Evolutionary conservation across 1,140 invertebrate species (phyloP).

Genomic region (Ridgeia piscesae): DNA sequence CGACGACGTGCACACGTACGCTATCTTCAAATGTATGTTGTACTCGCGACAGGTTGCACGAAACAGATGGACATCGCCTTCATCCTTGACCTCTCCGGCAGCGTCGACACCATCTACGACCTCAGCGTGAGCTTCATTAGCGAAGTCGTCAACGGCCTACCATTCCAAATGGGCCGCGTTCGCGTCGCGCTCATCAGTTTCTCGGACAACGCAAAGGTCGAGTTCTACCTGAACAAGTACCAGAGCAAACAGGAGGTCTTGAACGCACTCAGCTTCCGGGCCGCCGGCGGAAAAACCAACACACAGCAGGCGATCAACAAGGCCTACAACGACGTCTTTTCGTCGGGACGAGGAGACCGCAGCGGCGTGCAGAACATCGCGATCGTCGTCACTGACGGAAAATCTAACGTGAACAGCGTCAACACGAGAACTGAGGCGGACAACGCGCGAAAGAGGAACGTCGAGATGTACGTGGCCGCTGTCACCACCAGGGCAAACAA

Average conservation of each 20-base stretch:
- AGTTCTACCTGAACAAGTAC: constrained; percentile 25
- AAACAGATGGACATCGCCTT: constrained; percentile 19
- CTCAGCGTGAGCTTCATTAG: constrained; percentile 5
- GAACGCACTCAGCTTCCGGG: constrained; percentile 14
- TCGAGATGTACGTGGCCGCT: constrained; percentile 31
- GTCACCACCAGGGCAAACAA: constrained; percentile 14
- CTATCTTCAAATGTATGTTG: not conserved
- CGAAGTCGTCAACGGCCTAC: not conserved
- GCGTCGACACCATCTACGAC: not conserved
- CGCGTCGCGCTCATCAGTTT: constrained; percentile 20
- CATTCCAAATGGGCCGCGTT: not conserved
- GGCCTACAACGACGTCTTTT: constrained; percentile 15
- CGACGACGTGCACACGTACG: not conserved
- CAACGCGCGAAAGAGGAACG: not conserved
- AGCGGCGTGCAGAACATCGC: constrained; percentile 31
- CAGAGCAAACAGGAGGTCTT: not conserved
- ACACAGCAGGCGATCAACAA: constrained; percentile 8
- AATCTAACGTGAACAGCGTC: constrained; percentile 37
- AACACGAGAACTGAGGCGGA: constrained; percentile 22
- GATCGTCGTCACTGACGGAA: constrained; percentile 39
- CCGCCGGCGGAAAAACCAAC: not conserved
- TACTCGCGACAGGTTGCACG: constrained; percentile 12
- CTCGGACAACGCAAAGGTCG: constrained; percentile 4
- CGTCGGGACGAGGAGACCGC: constrained; percentile 10
- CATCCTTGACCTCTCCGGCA: constrained; percentile 25